Conservation (phyloP, 2,888 invertebrate genomes). For the Iphiclides podalirius region DNA sequence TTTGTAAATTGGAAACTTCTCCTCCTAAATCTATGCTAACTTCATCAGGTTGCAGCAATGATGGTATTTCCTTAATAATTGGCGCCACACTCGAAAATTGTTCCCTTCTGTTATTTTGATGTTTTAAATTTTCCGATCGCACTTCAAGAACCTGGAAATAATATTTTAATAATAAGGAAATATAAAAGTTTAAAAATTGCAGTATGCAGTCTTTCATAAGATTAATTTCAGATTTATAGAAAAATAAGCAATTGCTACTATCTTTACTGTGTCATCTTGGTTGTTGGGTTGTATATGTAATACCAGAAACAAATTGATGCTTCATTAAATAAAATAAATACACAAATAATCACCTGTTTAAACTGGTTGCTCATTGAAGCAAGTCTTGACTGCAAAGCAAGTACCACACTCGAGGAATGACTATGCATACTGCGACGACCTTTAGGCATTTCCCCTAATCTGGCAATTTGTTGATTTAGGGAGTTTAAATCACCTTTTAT, state of each 20-base stretch:
- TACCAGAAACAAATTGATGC: too few relatives aligned
- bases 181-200: too few relatives aligned
- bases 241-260: too few relatives aligned
- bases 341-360: constrained; percentile 83
- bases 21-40: constrained; percentile 94
- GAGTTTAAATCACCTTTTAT: constrained; percentile 97
- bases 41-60: constrained; percentile 82
- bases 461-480: constrained; percentile 98
- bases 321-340: too few relatives aligned
- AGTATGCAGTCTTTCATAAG: too few relatives aligned
- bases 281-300: too few relatives aligned
- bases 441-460: constrained; percentile 89
- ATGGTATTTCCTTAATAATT: constrained; percentile 67
- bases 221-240: too few relatives aligned
- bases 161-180: too few relatives aligned
- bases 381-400: constrained; percentile 94
- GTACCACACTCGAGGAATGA: constrained; percentile 95
- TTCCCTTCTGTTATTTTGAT: constrained; percentile 95
- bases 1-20: constrained; percentile 67
- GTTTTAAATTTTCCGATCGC: constrained; percentile 97
- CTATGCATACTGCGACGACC: constrained; percentile 91
- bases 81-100: constrained; percentile 84
- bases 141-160: constrained; percentile 90
- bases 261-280: too few relatives aligned
- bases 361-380: constrained; percentile 99